Base-by-base conservation (phyloP, 2,888 invertebrate genomes). In the Drosophila paranaensis region DNA sequence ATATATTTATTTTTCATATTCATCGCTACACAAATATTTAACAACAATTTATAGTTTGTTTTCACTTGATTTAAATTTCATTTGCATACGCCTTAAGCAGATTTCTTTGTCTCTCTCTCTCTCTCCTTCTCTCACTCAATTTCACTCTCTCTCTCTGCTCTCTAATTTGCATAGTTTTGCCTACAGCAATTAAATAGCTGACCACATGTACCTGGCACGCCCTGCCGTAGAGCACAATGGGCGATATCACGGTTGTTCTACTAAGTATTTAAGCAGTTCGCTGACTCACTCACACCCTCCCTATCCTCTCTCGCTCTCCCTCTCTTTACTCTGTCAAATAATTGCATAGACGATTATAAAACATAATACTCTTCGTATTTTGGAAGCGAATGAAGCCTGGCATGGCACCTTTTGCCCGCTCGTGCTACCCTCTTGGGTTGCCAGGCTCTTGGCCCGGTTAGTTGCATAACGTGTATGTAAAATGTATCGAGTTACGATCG, bases 401-500 rank as follows among this genome's bases (percentile, higher is more conserved):
- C 55, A 27, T 42, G 55, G 61, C 75, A 64, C 50, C 61, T 71
- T 68, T 60, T 11, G 56, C 46, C 66, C 58, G 58, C 45, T 56
- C 55, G 39, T 40, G 74, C 74, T 73, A 66, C 75, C 75, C 79
- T 76, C 63, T 60, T 46, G 68, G 55, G 60, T 50, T 64, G 62
- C 53, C 43, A 48, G 66, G 50, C 65, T 54, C 54, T 78, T 40
- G 63, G 64, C 51, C 42, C 35, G 57, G 54, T 71, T 66, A 57
- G 71, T 62, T 71, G 70, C 71, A 62, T 71, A 71, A 61, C 71
- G 27, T 50, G 51, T 42, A 57, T 69, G 57, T 64, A 78, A 82
- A 88, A 89, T 87, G 89, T 92, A 92, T 92, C 91, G 88, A 87
- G 90, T 92, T 92, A 91, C 93, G 90, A 92, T 92, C 92, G 40